These are phyloP conservation scores for Neosilurus hyrtlii DNA, from an alignment of 2,797 vertebrate species.

Conservation along the genomic window DNA sequence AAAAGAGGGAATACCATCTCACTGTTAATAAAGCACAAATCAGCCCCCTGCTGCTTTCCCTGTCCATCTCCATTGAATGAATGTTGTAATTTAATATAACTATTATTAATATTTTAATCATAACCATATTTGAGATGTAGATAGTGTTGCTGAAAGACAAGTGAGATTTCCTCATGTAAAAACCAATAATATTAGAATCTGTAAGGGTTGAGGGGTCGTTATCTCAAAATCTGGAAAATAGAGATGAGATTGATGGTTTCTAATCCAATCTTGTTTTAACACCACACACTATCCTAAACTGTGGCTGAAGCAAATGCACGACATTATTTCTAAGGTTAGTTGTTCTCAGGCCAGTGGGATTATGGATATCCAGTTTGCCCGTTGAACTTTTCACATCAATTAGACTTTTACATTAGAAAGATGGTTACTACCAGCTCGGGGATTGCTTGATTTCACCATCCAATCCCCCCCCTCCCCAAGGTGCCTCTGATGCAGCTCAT, in stretches of 20 bases:
- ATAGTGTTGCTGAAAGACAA: background rate
- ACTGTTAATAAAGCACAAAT: slow-evolving; percentile 1
- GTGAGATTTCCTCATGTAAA: background rate
- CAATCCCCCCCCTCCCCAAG: too few relatives aligned
- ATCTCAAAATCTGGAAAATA: background rate
- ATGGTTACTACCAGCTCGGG: background rate
- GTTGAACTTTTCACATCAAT: background rate
- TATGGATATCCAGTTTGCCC: background rate
- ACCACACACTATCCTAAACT: slow-evolving; percentile 1
- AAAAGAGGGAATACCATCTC: background rate
- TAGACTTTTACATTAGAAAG: background rate
- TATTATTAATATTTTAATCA: background rate
- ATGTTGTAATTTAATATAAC: background rate
- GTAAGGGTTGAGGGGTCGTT: background rate
- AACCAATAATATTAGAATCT: background rate
- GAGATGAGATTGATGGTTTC: background rate
- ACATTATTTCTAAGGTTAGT: background rate
- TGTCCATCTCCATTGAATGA: background rate
- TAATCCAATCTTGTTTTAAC: slow-evolving; percentile 4
- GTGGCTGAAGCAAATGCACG: background rate
- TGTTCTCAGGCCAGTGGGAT: background rate
- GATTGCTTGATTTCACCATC: background rate
- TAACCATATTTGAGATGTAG: background rate
- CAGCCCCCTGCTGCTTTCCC: background rate
- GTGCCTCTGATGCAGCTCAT: background rate